A percentile compares a stretch with the other conserved stretches of the same genome.
These are phyloP conservation scores for Pionites leucogaster DNA, from an alignment of 2,113 vertebrate genomes.

Conservation along the genomic window DNA sequence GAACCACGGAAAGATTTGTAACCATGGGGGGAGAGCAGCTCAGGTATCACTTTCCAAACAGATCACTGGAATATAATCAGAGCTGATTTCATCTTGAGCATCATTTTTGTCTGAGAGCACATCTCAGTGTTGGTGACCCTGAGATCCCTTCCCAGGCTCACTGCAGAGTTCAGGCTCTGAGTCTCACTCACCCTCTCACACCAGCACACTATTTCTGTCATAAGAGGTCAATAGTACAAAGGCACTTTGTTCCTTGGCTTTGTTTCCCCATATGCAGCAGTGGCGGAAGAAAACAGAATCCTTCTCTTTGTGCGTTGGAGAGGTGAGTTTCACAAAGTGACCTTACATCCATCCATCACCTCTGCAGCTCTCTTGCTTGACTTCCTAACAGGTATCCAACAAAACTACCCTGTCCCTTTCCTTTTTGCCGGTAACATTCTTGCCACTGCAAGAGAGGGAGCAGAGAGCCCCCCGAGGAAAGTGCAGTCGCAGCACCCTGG, in stretches of 20 bases:
- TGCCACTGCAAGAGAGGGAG: neutral
- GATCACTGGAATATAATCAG: neutral
- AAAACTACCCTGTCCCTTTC: neutral
- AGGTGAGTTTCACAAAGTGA: neutral
- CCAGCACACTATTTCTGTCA: neutral
- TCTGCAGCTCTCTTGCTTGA: neutral
- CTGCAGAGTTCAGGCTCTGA: fast-evolving
- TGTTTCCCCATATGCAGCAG: neutral
- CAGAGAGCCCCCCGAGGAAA: fast-evolving
- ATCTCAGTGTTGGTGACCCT: fast-evolving
- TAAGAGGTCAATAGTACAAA: neutral
- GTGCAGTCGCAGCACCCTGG: neutral
- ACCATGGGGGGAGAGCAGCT: neutral
- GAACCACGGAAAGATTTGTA: constrained; percentile 26
- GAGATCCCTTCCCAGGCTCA: fast-evolving
- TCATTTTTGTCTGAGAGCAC: neutral
- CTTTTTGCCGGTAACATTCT: neutral
- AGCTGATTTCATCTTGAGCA: neutral
- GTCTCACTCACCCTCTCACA: fast-evolving
- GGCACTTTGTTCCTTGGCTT: neutral
- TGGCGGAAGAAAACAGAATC: neutral
- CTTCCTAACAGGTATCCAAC: neutral
- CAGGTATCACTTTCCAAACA: neutral
- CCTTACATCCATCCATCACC: neutral
- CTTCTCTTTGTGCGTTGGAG: neutral